Evolutionary conservation across 2,113 vertebrate genomes (phyloP), one percentile per base, ranked within the genome.

Genomic region (Strix uralensis): DNA sequence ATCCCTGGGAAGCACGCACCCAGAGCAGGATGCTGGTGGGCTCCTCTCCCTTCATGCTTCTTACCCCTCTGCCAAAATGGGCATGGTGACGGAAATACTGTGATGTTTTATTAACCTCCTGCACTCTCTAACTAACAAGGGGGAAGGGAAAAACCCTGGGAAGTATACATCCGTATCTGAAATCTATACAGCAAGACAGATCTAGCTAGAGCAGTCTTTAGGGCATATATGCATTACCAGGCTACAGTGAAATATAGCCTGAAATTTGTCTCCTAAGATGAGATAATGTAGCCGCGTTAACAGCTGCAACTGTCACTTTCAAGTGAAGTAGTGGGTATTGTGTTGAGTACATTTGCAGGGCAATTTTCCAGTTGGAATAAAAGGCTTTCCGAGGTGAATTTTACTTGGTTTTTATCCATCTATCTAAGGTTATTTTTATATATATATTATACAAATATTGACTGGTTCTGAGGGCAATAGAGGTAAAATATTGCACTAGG

Each of bases 341-440:
- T 98, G 97, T 95, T 47, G 96, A 90, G 97, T 92, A 98, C 96
- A 97, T 98, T 97, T 95, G 94, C 97, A 96, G 96, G 91, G 96
- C 97, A 98, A 97, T 97, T 98, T 98, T 97, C 97, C 92, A 96
- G 96, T 97, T 95, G 96, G 97, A 98, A 97, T 97, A 97, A 97
- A 98, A 97, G 97, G 66, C 95, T 97, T 97, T 97, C 97, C 3
- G 58, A 94, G 94, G 86, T 95, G 95, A 95, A 97, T 96, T 96
- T 97, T 96, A 78, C 96, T 97, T 62, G 86, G 90, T 54, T 97
- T 97, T 96, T 96, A 96, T 98, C 92, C 94, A 97, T 96, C 95
- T 95, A 97, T 95, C 97, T 96, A 73, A 95, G 87, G 92, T 96
- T 97, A 97, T 97, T 96, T 97, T 95, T 97, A 96, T 96, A 96